Conservation (phyloP, 2,113 vertebrate genomes). For the Periophthalmus modestus region DNA sequence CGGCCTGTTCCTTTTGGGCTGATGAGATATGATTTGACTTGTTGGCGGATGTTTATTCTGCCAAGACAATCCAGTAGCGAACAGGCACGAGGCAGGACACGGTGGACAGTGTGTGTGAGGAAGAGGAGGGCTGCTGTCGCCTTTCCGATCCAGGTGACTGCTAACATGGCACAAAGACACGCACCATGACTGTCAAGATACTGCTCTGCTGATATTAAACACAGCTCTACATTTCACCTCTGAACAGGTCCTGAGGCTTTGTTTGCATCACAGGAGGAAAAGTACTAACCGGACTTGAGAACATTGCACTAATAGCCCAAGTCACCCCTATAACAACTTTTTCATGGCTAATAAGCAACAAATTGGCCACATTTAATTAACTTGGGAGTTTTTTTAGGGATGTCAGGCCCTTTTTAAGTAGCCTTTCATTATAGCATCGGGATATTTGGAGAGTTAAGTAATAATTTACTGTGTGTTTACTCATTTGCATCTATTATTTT, state of each 20-base stretch:
- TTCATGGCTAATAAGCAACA: not conserved
- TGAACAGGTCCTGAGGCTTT: constrained; percentile 41
- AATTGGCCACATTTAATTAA: constrained; percentile 4
- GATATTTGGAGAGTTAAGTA: not conserved
- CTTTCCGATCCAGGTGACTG: constrained; percentile 69
- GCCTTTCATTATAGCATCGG: not conserved
- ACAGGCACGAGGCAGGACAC: constrained; percentile 27
- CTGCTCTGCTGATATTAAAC: constrained; percentile 44
- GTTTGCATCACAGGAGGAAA: not conserved
- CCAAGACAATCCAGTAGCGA: constrained; percentile 39
- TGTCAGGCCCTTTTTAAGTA: not conserved
- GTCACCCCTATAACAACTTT: not conserved
- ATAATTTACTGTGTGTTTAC: not conserved
- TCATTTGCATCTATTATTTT: not conserved
- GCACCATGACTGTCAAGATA: constrained; percentile 55
- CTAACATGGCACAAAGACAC: constrained; percentile 61
- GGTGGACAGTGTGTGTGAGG: constrained; percentile 42
- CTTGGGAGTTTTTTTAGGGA: not conserved
- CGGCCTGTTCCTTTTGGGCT: constrained; percentile 51
- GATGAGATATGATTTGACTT: constrained; percentile 68
- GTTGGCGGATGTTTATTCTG: constrained; percentile 62
- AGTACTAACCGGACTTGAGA: not conserved
- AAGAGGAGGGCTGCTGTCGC: constrained; percentile 62
- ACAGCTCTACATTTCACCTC: constrained; percentile 43
- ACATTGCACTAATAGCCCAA: not conserved